A percentile compares a stretch with the other conserved stretches of the same genome.
phyloP scores from a whole-genome alignment of 2,888 invertebrate genomes.

The Sphaerophoria taeniata region DNA sequence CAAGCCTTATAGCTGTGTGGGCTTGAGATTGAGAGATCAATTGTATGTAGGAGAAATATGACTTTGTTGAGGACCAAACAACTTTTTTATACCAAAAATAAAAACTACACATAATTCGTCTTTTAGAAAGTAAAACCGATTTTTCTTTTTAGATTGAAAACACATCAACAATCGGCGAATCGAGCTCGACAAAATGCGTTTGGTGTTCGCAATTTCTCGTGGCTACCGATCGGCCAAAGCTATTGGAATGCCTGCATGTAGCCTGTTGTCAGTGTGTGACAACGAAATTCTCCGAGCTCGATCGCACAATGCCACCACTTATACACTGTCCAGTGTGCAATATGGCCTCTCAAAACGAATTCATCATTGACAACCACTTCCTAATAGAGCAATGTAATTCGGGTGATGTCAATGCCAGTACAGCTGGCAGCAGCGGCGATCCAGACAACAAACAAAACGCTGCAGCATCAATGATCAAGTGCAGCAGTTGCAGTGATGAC shows the following conservation, averaged over 20 bases:
- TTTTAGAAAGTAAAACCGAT: background rate
- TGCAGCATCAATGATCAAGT: slow-evolving; percentile 83
- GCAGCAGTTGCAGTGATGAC: slow-evolving; percentile 94
- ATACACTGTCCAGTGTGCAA: slow-evolving; percentile 89
- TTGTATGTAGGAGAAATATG: too few relatives aligned
- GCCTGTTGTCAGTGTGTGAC: slow-evolving; percentile 90
- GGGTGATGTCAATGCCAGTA: slow-evolving; percentile 76
- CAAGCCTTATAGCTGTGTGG: too few relatives aligned
- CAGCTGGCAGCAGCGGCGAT: slow-evolving; percentile 76
- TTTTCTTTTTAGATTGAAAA: slow-evolving; percentile 56
- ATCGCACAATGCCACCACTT: slow-evolving; percentile 81
- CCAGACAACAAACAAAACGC: slow-evolving; percentile 77
- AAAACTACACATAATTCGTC: too few relatives aligned
- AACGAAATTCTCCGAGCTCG: slow-evolving; percentile 85
- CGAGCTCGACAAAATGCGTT: slow-evolving; percentile 84
- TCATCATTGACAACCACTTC: slow-evolving; percentile 93
- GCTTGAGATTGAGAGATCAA: too few relatives aligned
- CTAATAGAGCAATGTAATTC: slow-evolving; percentile 85
- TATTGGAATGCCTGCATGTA: slow-evolving; percentile 94
- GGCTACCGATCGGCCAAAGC: slow-evolving; percentile 87
- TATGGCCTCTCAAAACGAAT: slow-evolving; percentile 88
- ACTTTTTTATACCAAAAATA: too few relatives aligned
- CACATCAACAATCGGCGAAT: slow-evolving; percentile 72
- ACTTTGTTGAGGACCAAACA: too few relatives aligned
- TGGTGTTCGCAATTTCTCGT: slow-evolving; percentile 84